Evolutionary conservation across 2,113 vertebrate species (phyloP).

Genomic region (Paramormyrops kingsleyae): DNA sequence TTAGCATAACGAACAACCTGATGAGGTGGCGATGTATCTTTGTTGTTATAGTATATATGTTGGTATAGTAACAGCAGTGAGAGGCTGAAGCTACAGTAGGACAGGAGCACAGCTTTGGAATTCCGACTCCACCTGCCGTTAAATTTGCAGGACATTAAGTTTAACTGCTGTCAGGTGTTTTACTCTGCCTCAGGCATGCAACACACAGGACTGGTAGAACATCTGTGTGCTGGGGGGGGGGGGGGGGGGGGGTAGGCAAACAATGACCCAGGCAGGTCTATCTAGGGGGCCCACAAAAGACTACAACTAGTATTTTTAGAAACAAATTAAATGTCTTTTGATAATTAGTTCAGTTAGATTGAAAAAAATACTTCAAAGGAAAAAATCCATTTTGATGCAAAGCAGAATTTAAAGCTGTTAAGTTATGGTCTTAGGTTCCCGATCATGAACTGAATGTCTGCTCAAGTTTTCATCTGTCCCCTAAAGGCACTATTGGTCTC

Average conservation of each 20-base stretch:
- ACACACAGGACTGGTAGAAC: background rate
- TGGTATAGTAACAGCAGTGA: background rate
- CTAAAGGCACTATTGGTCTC: background rate
- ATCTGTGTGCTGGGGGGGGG: background rate
- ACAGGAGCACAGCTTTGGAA: background rate
- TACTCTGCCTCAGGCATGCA: background rate
- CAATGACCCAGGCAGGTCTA: background rate
- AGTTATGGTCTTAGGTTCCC: background rate
- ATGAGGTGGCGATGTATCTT: background rate
- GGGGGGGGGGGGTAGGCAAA: background rate
- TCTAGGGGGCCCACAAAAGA: background rate
- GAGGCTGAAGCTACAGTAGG: background rate
- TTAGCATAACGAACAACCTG: background rate
- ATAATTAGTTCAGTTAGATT: background rate
- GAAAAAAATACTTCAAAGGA: background rate
- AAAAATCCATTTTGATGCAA: background rate
- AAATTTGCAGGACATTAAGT: slow-evolving; percentile 4
- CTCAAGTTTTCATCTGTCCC: background rate
- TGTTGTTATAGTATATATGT: too few relatives aligned
- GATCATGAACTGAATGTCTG: background rate
- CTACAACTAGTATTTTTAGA: background rate
- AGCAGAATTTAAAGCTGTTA: background rate
- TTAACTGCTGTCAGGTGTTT: background rate
- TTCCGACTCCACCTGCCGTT: background rate
- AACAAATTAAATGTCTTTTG: background rate